Base-by-base conservation (phyloP, 2,888 invertebrate species). In the Pollenia angustigena region DNA sequence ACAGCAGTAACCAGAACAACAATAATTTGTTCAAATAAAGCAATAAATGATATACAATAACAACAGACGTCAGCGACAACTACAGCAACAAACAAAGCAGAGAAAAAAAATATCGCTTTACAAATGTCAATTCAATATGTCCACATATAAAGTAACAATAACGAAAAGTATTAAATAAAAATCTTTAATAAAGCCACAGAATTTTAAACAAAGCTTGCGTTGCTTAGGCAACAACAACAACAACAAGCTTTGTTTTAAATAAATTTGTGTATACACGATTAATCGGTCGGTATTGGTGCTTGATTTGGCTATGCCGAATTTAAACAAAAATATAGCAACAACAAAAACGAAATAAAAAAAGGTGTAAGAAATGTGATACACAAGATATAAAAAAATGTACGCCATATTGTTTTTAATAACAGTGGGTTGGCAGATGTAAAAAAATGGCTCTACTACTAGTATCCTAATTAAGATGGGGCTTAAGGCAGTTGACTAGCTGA, bases 341-440 rank as follows among this genome's bases (percentile, higher is more conserved):
- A 16, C 58, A 46, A 44, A 48, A 12, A 32, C 32, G 2, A 32
- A 23, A n/a, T 3, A 74, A 64, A 12, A 68, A 60, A 64, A 78
- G 78, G 83, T 84, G 78, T 79, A 75, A 85, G 72, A 60, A 76
- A 44, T 32, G 58, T 78, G 81, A 81, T 76, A 76, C 40, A 76
- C 52, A 78, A 83, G 64, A 48, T 4, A 78, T 12, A 69, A 69
- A 48, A 66, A 40, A 66, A 74, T 32, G 48, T n/a, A 40, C 85
- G 85, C 85, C 85, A 85, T 85, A 81, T 81, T 85, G 85, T 81
- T 85, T 81, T 40, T 74, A 78, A 68, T 72, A 60, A 85, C 85
- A 85, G 85, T 81, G 85, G 85, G 85, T 11, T 60, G 46, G 12
- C 3, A 18, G 42, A 11, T 6, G 3, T 7, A 12, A 54, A 71